These are phyloP conservation scores for Autographa gamma DNA, from an alignment of 2,888 invertebrate species.

Conservation along the genomic window DNA sequence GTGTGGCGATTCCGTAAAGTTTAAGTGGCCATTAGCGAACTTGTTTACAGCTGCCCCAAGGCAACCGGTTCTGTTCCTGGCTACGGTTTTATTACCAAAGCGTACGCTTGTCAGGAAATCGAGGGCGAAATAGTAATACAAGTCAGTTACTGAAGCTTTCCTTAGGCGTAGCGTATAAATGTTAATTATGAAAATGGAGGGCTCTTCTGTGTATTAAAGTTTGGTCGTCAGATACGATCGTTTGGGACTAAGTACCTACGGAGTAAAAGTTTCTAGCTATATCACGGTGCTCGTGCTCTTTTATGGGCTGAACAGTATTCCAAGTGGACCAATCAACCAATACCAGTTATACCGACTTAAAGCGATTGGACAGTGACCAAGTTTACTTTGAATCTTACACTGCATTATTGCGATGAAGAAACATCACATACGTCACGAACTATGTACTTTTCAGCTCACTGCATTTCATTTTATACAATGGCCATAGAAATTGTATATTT, in stretches of 20 bases:
- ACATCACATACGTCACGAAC: too few species aligned
- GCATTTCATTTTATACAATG: too few species aligned
- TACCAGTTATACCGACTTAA: constrained; percentile 27
- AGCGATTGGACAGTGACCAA: not conserved
- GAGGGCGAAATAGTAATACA: constrained; percentile 57
- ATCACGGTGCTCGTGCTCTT: constrained; percentile 47
- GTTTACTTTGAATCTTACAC: not conserved
- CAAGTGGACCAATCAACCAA: constrained; percentile 38
- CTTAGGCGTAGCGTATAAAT: constrained; percentile 52
- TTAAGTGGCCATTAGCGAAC: constrained; percentile 82
- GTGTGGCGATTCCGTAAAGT: constrained; percentile 77
- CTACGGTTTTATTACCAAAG: constrained; percentile 59
- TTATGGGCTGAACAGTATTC: constrained; percentile 29
- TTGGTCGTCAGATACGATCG: constrained; percentile 55
- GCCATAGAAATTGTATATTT: too few species aligned
- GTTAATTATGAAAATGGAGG: constrained; percentile 60
- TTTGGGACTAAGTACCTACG: constrained; percentile 48
- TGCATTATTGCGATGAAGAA: not conserved
- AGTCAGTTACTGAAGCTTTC: constrained; percentile 38
- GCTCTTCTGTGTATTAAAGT: constrained; percentile 58
- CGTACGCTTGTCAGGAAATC: constrained; percentile 56
- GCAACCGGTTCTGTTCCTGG: constrained; percentile 64
- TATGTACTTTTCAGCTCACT: too few species aligned
- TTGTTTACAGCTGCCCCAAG: constrained; percentile 80
- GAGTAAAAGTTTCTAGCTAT: constrained; percentile 46